A percentile compares a stretch with the other conserved stretches of the same genome.
These are phyloP conservation scores for Dasypolia templi DNA, from an alignment of 2,888 invertebrate species.

Conservation along the genomic window DNA sequence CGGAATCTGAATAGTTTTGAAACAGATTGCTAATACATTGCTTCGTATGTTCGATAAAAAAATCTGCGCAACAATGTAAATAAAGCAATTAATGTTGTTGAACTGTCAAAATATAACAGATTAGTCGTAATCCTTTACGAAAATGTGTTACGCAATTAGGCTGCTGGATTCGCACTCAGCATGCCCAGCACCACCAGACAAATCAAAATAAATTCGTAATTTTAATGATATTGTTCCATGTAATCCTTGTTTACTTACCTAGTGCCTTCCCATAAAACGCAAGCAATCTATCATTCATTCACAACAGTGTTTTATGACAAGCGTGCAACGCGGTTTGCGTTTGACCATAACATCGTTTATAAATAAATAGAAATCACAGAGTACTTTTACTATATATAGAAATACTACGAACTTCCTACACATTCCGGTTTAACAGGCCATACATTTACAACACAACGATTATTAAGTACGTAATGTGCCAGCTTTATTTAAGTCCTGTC, in stretches of 20 bases:
- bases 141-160: too few relatives aligned
- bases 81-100: too few relatives aligned
- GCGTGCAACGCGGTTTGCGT: constrained; percentile 11
- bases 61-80: too few relatives aligned
- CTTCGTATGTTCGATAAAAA: too few relatives aligned
- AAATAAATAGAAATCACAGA: too few relatives aligned
- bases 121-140: too few relatives aligned
- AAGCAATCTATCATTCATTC: constrained; percentile 43
- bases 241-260: not conserved
- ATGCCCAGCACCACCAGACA: too few relatives aligned
- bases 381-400: constrained; percentile 15
- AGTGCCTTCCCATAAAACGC: constrained; percentile 26
- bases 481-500: constrained; percentile 7
- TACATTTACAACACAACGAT: constrained; percentile 16
- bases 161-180: not conserved
- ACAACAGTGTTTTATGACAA: constrained; percentile 28
- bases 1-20: too few relatives aligned
- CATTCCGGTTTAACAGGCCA: constrained; percentile 18
- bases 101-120: too few relatives aligned
- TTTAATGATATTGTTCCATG: not conserved
- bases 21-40: too few relatives aligned
- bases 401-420: constrained; percentile 30
- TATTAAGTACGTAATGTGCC: constrained; percentile 10
- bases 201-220: not conserved
- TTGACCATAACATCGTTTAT: too few relatives aligned